Evolutionary conservation across 1,140 invertebrate species (phyloP).

Genomic region (Neodiprion virginianus): DNA sequence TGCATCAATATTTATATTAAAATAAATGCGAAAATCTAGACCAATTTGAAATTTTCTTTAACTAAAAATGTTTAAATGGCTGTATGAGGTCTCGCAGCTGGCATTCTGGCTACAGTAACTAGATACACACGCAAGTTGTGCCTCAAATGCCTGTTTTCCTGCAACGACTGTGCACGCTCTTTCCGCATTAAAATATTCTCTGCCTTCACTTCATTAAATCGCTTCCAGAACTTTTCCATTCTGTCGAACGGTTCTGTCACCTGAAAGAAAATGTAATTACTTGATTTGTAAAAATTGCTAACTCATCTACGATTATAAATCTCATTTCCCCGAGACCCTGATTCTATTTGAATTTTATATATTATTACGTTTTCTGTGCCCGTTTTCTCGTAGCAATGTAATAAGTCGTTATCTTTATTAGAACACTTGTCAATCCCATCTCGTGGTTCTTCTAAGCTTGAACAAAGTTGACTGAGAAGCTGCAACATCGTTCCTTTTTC

Average conservation of each 20-base stretch:
- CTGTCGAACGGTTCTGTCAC: slow-evolving; percentile 42
- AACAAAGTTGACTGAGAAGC: slow-evolving; percentile 42
- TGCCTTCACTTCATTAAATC: slow-evolving; percentile 48
- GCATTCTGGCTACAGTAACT: slow-evolving; percentile 31
- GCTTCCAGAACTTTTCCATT: slow-evolving; percentile 54
- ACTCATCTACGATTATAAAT: background rate
- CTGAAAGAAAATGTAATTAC: slow-evolving; percentile 24
- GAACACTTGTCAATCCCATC: slow-evolving; percentile 40
- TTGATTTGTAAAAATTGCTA: slow-evolving; percentile 4
- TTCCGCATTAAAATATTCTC: slow-evolving; percentile 45
- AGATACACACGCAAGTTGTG: slow-evolving; percentile 44
- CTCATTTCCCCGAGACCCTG: slow-evolving; percentile 21
- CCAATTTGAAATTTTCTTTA: background rate
- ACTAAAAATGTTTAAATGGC: background rate
- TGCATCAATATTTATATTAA: background rate
- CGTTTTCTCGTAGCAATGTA: slow-evolving; percentile 11
- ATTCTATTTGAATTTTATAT: background rate
- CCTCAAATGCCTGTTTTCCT: slow-evolving; percentile 46
- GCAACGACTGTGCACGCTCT: slow-evolving; percentile 33
- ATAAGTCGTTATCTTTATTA: slow-evolving; percentile 26
- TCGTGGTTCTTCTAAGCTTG: slow-evolving; percentile 39
- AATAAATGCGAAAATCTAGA: background rate
- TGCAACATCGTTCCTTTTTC: slow-evolving; percentile 41
- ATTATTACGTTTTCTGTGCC: slow-evolving; percentile 12
- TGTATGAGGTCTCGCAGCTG: slow-evolving; percentile 27